Base-by-base conservation (phyloP, 53 echinoderm and acorn worm species). In the Arbacia lixula region DNA sequence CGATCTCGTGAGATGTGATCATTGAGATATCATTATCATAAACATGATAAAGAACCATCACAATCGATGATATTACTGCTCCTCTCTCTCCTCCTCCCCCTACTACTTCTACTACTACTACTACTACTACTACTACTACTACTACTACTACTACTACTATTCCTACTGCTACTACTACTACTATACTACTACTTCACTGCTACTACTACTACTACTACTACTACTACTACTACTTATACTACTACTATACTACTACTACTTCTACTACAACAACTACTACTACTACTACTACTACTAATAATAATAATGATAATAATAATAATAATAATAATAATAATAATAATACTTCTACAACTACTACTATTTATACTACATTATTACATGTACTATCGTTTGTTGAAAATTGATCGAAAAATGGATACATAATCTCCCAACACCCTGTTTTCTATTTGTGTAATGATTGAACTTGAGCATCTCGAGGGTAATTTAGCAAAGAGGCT, bases 401-500 rank as follows among this genome's bases (percentile, higher is more conserved):
- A n/a, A n/a, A n/a, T n/a, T n/a, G n/a, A n/a, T n/a, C n/a, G n/a
- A n/a, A n/a, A n/a, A n/a, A n/a, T n/a, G n/a, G n/a, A n/a, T n/a
- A n/a, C n/a, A n/a, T n/a, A n/a, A n/a, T n/a, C n/a, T n/a, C n/a
- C n/a, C n/a, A n/a, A n/a, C n/a, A n/a, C n/a, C n/a, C n/a, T n/a
- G n/a, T n/a, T n/a, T n/a, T n/a, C n/a, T n/a, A n/a, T n/a, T n/a
- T n/a, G n/a, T n/a, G n/a, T n/a, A n/a, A n/a, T n/a, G n/a, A n/a
- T n/a, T n/a, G n/a, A n/a, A n/a, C n/a, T n/a, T n/a, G n/a, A n/a
- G 14, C 65, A 64, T 37, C 39, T 77, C 78, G 37, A 20, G 78
- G 60, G 55, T 77, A 77, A 77, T 77, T 58, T 77, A 57, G 60
- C 78, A 77, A 40, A 77, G 56, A 77, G 78, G 36, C 56, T 74